phyloP scores from a whole-genome alignment of 37 sponge, comb jelly and placozoan genomes.

The Crambe crambe region DNA sequence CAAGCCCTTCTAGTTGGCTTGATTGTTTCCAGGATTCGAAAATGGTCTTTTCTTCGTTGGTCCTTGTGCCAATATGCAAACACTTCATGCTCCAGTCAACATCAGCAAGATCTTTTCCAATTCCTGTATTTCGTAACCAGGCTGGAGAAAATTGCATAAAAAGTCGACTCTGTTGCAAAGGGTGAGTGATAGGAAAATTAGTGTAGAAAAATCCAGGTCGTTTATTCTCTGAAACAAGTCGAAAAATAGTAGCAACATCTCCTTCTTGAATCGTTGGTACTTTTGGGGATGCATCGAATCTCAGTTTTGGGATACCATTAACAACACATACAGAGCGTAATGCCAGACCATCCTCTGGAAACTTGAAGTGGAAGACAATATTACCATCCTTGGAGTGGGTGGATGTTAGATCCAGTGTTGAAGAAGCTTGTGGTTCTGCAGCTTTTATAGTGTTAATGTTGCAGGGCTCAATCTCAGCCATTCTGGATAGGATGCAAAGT shows the following conservation, averaged over 20 bases:
- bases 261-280: conserved; percentile 57
- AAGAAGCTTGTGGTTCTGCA: too few species aligned
- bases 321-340: conserved; percentile 19
- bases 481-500: too few species aligned
- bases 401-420: too few species aligned
- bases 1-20: conserved; percentile 48
- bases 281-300: conserved; percentile 15
- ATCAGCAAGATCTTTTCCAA: conserved; percentile 44
- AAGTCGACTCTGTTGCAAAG: too few species aligned
- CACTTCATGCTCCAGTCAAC: conserved; percentile 67
- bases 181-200: conserved; percentile 16
- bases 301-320: conserved; percentile 35
- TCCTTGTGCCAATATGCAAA: conserved; percentile 24
- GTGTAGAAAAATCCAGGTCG: conserved; percentile 40
- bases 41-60: conserved; percentile 19
- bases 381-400: neutral
- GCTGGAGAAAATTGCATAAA: conserved; percentile 17
- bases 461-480: too few species aligned
- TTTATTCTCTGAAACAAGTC: conserved; percentile 17
- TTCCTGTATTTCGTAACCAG: conserved; percentile 34
- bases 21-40: conserved; percentile 14
- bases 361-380: conserved; percentile 4
- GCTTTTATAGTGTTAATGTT: too few species aligned
- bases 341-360: conserved; percentile 13
- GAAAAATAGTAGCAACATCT: conserved; percentile 32